Evolutionary conservation across 1,140 invertebrate genomes (phyloP).

Genomic region (Ephestia elutella): DNA sequence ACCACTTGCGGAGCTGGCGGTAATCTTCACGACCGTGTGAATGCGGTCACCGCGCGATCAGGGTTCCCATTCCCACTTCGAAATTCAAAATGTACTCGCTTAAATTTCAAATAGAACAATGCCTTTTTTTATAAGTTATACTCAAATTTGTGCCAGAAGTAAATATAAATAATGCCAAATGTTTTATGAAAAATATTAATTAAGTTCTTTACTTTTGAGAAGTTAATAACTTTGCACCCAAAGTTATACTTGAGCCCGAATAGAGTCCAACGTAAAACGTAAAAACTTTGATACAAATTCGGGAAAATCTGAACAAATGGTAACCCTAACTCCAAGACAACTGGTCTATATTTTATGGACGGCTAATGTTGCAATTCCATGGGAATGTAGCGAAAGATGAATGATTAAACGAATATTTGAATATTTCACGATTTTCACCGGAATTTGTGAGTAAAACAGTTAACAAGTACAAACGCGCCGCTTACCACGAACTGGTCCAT

Average conservation of each 20-base stretch:
- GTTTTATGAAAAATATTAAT: no score
- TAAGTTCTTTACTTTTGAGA: no score
- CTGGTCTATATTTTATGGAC: conserved; percentile 50
- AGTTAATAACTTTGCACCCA: no score
- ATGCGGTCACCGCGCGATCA: conserved; percentile 45
- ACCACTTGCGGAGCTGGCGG: conserved; percentile 33
- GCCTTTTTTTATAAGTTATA: no score
- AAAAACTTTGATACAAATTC: not conserved
- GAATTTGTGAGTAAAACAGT: not conserved
- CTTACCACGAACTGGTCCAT: conserved; percentile 2
- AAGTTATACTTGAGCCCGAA: no score
- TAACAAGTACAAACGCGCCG: not conserved
- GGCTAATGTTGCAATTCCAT: conserved; percentile 43
- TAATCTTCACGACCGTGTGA: conserved; percentile 63
- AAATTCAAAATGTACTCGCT: not conserved
- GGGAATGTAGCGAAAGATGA: conserved; percentile 34
- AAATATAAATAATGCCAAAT: no score
- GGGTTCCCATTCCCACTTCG: not conserved
- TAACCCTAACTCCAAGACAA: conserved; percentile 14
- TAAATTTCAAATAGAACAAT: not conserved
- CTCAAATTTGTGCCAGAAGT: no score
- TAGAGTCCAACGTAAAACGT: not conserved
- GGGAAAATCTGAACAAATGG: not conserved
- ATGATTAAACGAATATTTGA: conserved; percentile 23
- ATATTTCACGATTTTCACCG: conserved; percentile 11